phyloP scores from a whole-genome alignment of 2,888 invertebrate species.

The Mantis religiosa region DNA sequence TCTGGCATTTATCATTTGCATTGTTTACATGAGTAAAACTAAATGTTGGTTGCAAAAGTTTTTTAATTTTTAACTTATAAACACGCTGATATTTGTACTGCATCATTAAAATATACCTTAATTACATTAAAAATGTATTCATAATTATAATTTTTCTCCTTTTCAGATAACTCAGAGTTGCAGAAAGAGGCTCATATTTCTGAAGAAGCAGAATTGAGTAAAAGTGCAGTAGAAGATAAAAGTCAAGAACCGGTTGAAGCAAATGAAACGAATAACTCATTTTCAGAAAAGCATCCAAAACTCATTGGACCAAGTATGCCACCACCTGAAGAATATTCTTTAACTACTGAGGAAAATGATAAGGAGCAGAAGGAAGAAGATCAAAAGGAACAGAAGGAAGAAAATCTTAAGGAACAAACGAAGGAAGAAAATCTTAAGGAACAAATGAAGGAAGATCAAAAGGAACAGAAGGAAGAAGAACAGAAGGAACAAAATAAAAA shows the following conservation, averaged over 20 bases:
- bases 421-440: not conserved
- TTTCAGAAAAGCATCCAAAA: not conserved
- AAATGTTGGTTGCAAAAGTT: too few relatives aligned
- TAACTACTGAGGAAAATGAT: not conserved
- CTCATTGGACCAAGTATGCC: constrained; percentile 1
- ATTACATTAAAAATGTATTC: too few relatives aligned
- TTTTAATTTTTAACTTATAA: too few relatives aligned
- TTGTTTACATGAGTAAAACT: too few relatives aligned
- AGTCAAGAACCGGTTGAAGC: not conserved
- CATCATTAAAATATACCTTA: too few relatives aligned
- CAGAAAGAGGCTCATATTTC: not conserved
- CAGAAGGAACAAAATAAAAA: too few relatives aligned
- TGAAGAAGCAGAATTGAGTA: not conserved
- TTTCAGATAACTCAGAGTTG: not conserved
- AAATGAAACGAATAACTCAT: constrained; percentile 38
- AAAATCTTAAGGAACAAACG: not conserved
- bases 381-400: not conserved
- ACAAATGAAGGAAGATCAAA: not conserved
- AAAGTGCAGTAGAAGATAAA: not conserved
- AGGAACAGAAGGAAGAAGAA: not conserved
- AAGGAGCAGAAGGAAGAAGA: constrained; percentile 5
- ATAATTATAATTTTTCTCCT: not conserved
- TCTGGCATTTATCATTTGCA: too few relatives aligned
- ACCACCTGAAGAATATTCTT: not conserved
- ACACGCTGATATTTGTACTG: too few relatives aligned